A percentile compares a stretch with the other conserved stretches of the same genome.
Evolutionary conservation across 1,140 invertebrate species (phyloP).

Genomic region (Hycleus phaleratus): DNA sequence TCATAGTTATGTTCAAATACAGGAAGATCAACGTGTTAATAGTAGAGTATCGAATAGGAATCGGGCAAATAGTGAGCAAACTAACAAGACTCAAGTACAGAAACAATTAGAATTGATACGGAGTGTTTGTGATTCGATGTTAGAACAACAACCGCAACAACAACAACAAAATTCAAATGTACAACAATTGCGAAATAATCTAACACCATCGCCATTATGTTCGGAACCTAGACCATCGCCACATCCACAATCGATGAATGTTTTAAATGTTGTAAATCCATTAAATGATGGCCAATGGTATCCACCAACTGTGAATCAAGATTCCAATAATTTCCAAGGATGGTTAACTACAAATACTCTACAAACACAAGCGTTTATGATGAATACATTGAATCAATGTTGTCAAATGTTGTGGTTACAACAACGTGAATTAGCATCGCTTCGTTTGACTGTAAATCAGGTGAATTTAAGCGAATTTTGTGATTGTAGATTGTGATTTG

Average conservation of each 20-base stretch:
- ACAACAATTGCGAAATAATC: slow-evolving; percentile 34
- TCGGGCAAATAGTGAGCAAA: slow-evolving; percentile 14
- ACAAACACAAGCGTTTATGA: slow-evolving; percentile 42
- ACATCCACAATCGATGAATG: slow-evolving; percentile 23
- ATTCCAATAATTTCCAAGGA: not conserved
- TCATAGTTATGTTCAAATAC: not conserved
- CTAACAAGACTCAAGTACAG: slow-evolving; percentile 25
- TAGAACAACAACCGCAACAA: slow-evolving; percentile 26
- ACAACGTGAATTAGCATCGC: slow-evolving; percentile 40
- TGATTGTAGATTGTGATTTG: not conserved
- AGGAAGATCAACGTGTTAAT: not conserved
- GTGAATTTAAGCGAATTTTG: not conserved
- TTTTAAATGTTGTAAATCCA: slow-evolving; percentile 27
- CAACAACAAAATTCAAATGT: slow-evolving; percentile 19
- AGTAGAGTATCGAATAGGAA: not conserved
- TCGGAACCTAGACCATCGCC: slow-evolving; percentile 30
- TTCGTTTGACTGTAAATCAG: slow-evolving; percentile 33
- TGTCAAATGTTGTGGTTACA: slow-evolving; percentile 45
- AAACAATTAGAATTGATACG: slow-evolving; percentile 39
- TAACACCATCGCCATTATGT: slow-evolving; percentile 35
- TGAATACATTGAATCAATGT: slow-evolving; percentile 44
- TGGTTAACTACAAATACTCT: slow-evolving; percentile 36
- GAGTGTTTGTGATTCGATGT: slow-evolving; percentile 37
- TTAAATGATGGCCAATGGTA: slow-evolving; percentile 17
- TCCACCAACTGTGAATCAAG: not conserved